A percentile compares a stretch with the other conserved stretches of the same genome.
Evolutionary conservation across 1,140 invertebrate species (phyloP).

Genomic region (Atopsyche davidsoni): DNA sequence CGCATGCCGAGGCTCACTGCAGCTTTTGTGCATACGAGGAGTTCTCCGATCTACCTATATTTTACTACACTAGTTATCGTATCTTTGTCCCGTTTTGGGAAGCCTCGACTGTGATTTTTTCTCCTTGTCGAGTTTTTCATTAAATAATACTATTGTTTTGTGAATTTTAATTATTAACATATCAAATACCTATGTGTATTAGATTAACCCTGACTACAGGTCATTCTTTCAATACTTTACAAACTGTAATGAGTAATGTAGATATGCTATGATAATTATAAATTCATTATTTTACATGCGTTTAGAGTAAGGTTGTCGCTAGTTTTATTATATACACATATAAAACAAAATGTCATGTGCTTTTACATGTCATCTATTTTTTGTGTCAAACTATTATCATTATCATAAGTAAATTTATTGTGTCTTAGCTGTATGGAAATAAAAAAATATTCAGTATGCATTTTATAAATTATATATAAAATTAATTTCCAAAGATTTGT

Average conservation of each 20-base stretch:
- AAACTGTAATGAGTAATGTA: constrained; percentile 27
- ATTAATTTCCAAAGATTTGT: constrained; percentile 31
- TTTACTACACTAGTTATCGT: constrained; percentile 6
- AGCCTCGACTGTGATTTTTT: constrained; percentile 2
- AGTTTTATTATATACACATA: constrained; percentile 32
- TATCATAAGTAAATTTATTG: constrained; percentile 30
- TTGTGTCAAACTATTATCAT: constrained; percentile 33
- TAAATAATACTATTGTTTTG: constrained; percentile 21
- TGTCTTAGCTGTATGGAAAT: constrained; percentile 30
- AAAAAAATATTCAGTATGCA: constrained; percentile 29
- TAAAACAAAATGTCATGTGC: constrained; percentile 32
- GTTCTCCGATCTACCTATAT: not conserved
- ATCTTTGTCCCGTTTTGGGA: constrained; percentile 7
- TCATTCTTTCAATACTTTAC: constrained; percentile 29
- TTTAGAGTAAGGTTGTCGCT: constrained; percentile 29
- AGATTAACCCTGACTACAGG: constrained; percentile 26
- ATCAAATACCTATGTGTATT: constrained; percentile 29
- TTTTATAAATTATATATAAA: constrained; percentile 29
- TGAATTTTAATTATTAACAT: constrained; percentile 30
- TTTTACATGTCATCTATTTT: constrained; percentile 33
- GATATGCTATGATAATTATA: constrained; percentile 27
- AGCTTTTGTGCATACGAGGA: constrained; percentile 6
- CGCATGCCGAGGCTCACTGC: constrained; percentile 6
- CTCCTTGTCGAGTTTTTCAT: not conserved
- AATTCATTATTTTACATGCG: constrained; percentile 26